Conservation (phyloP, 2,888 invertebrate species). For the Spodoptera exigua region DNA sequence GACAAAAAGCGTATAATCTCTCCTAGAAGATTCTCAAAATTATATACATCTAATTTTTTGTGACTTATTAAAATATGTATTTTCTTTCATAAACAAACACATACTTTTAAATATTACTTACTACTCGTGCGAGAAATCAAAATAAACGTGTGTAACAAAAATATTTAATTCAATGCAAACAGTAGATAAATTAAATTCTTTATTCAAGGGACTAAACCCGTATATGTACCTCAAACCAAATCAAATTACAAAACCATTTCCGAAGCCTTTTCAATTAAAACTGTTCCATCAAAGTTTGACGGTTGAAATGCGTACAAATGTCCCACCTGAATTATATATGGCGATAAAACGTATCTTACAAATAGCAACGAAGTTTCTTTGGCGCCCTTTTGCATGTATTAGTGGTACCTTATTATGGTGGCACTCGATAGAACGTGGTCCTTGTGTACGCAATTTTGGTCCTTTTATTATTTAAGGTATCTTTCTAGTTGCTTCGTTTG, state of each 20-base stretch:
- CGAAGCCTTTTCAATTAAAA: conserved; percentile 50
- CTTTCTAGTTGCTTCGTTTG: not conserved
- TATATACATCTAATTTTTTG: no score
- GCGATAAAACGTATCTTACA: conserved; percentile 70
- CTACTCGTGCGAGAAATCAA: no score
- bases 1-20: no score
- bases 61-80: no score
- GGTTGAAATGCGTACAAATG: conserved; percentile 43
- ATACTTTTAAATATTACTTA: no score
- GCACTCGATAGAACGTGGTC: conserved; percentile 39
- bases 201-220: not conserved
- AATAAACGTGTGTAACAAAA: no score
- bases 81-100: no score
- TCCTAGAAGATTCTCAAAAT: no score
- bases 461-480: not conserved
- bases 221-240: conserved; percentile 22
- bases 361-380: conserved; percentile 65
- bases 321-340: conserved; percentile 74
- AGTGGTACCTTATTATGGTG: conserved; percentile 56
- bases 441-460: not conserved
- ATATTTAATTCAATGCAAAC: no score
- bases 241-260: conserved; percentile 30
- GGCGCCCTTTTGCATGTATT: conserved; percentile 69
- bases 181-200: no score
- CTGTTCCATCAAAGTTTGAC: conserved; percentile 39